These are phyloP conservation scores for Hydractinia echinata DNA, from an alignment of 30 jellyfish, hydroid and myxozoan species.

Conservation along the genomic window DNA sequence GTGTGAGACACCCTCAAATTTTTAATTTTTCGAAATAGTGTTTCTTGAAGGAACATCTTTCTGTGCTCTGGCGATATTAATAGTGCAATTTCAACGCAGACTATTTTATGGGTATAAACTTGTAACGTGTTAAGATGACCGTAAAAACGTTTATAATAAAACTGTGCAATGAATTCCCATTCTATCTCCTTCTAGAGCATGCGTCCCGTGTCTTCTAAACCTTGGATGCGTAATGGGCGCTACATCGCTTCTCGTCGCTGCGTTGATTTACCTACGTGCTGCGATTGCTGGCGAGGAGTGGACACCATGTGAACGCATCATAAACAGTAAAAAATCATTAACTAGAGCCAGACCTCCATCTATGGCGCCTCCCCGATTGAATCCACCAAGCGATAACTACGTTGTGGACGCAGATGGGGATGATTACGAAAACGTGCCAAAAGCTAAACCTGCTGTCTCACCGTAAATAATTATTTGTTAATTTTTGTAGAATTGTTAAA, in stretches of 20 bases:
- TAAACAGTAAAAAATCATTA: slow-evolving; percentile 33
- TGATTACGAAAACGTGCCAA: slow-evolving; percentile 24
- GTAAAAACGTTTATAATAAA: background rate
- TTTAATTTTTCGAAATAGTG: no score
- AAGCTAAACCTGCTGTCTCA: background rate
- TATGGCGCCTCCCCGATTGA: slow-evolving; percentile 95
- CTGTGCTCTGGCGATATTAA: no score
- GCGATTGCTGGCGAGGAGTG: slow-evolving; percentile 88
- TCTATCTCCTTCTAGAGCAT: slow-evolving; percentile 37
- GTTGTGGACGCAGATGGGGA: slow-evolving; percentile 32
- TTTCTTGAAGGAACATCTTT: no score
- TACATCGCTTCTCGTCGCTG: slow-evolving; percentile 54
- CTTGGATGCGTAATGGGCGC: slow-evolving; percentile 86
- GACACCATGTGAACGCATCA: slow-evolving; percentile 62
- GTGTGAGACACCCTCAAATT: no score
- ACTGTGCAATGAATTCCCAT: background rate
- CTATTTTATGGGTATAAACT: no score
- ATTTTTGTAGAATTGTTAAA: no score
- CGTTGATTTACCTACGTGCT: slow-evolving; percentile 76
- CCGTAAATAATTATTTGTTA: no score
- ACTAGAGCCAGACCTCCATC: slow-evolving; percentile 83
- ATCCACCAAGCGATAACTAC: slow-evolving; percentile 10
- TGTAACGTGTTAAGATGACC: no score
- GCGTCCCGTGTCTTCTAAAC: slow-evolving; percentile 70
- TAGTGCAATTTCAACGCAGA: no score